A percentile compares a stretch with the other conserved stretches of the same genome.
Evolutionary conservation across 2,888 invertebrate genomes (phyloP).

Genomic region (Dyspetes luteomarginatus): DNA sequence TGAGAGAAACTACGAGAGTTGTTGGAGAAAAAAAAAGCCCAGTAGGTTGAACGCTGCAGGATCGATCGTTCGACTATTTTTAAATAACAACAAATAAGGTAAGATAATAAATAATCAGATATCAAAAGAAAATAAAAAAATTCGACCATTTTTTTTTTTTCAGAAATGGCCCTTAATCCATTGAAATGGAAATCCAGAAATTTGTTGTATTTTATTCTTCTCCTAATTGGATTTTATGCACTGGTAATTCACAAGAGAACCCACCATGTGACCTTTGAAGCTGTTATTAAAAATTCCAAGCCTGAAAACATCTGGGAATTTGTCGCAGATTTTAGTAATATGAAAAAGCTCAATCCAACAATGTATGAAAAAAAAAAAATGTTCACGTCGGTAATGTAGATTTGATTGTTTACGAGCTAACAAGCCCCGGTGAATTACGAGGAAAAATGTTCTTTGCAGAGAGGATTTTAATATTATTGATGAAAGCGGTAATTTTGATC

Average conservation of each 20-base stretch:
- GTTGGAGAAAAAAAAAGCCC: not conserved
- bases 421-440: not conserved
- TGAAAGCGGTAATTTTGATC: constrained; percentile 88
- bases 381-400: not conserved
- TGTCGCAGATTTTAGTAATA: constrained; percentile 90
- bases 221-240: constrained; percentile 70
- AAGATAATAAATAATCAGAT: not conserved
- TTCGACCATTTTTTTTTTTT: too few relatives aligned
- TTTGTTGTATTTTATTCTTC: constrained; percentile 70
- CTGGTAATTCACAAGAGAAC: constrained; percentile 77
- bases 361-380: constrained; percentile 86
- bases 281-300: constrained; percentile 84
- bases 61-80: not conserved
- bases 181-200: constrained; percentile 80
- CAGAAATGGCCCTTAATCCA: constrained; percentile 78
- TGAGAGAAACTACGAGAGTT: constrained; percentile 16
- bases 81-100: not conserved
- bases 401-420: not conserved
- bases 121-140: constrained; percentile 2
- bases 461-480: constrained; percentile 86
- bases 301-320: constrained; percentile 89
- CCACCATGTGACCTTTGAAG: constrained; percentile 79
- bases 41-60: not conserved
- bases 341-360: constrained; percentile 88
- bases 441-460: constrained; percentile 80